Conservation (phyloP, 2,797 vertebrate genomes). For the Tokudaia muenninki region DNA sequence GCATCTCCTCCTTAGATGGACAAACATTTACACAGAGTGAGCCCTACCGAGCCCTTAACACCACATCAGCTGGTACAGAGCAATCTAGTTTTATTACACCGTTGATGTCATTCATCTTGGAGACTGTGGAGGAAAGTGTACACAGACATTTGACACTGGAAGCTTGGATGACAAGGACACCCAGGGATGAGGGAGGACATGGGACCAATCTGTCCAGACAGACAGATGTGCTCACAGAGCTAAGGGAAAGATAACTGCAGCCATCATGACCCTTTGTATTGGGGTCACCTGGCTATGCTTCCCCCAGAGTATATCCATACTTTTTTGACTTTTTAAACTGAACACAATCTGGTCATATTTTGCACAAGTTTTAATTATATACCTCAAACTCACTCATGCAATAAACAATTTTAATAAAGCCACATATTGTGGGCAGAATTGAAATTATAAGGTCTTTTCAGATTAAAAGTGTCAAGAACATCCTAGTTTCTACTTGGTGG, state of each 20-base stretch:
- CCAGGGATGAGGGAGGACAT: background rate
- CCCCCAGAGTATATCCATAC: background rate
- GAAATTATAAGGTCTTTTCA: background rate
- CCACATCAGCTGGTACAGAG: background rate
- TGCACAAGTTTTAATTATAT: background rate
- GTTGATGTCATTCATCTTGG: background rate
- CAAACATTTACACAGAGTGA: background rate
- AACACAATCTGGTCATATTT: background rate
- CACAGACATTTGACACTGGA: background rate
- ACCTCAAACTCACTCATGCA: background rate
- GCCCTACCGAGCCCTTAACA: background rate
- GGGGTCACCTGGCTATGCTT: background rate
- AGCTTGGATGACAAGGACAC: background rate
- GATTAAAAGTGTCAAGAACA: background rate
- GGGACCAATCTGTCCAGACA: background rate
- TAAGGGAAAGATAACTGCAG: background rate
- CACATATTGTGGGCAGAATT: background rate
- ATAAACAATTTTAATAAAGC: constrained; percentile 7
- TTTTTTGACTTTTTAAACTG: background rate
- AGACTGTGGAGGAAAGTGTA: background rate
- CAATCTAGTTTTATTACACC: background rate
- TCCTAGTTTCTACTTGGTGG: background rate
- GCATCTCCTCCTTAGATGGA: background rate
- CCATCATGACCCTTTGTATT: background rate
- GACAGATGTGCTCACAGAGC: background rate